Conservation (phyloP, 2,888 invertebrate species). For the Glyphotaelius pellucidus region DNA sequence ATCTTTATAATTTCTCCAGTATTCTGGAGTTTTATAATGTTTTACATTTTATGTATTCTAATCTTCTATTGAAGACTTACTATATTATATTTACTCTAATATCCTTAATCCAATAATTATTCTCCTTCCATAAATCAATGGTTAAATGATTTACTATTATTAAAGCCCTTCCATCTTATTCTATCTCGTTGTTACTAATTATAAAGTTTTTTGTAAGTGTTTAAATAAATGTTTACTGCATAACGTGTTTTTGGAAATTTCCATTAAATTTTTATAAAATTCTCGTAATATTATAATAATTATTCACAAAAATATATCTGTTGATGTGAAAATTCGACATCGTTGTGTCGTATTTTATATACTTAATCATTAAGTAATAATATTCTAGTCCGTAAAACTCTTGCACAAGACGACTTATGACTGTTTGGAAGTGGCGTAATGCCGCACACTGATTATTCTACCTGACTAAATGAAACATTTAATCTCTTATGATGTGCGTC, state of each 20-base stretch:
- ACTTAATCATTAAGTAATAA: conserved; percentile 49
- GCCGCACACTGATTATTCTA: neutral
- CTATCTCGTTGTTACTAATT: conserved; percentile 63
- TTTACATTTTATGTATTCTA: conserved; percentile 62
- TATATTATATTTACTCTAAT: conserved; percentile 61
- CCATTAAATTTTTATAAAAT: conserved; percentile 59
- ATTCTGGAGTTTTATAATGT: conserved; percentile 66
- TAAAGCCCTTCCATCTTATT: conserved; percentile 58
- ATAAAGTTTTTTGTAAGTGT: conserved; percentile 56
- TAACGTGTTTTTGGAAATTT: conserved; percentile 57
- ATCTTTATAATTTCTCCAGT: conserved; percentile 64
- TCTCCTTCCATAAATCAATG: conserved; percentile 58
- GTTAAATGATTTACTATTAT: conserved; percentile 54
- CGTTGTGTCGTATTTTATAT: conserved; percentile 28
- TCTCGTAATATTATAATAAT: conserved; percentile 46
- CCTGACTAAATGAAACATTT: neutral
- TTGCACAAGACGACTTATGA: conserved; percentile 64
- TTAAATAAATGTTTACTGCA: conserved; percentile 60
- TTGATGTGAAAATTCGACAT: conserved; percentile 47
- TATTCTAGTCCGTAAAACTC: conserved; percentile 66
- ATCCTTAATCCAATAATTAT: conserved; percentile 60
- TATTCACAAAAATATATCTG: conserved; percentile 56
- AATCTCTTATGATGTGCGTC: neutral
- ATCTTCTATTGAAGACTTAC: conserved; percentile 65
- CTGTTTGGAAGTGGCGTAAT: conserved; percentile 11